These are phyloP conservation scores for Junonia oenone DNA, from an alignment of 2,888 invertebrate species.

Conservation along the genomic window DNA sequence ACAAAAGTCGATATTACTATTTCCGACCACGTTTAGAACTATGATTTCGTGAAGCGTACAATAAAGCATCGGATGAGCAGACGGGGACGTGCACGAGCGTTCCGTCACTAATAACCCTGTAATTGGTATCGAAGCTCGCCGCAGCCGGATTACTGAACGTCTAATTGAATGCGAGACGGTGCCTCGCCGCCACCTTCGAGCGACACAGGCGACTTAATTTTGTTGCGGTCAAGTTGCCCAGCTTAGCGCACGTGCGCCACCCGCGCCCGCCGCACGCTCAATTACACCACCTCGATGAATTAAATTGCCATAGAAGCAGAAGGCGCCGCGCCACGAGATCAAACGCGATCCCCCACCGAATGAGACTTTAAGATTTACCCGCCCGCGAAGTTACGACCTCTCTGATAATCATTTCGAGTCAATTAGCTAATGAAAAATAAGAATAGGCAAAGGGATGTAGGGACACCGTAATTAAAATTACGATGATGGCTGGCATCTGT, in stretches of 20 bases:
- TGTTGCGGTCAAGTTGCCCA: conserved; percentile 69
- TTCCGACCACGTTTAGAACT: conserved; percentile 9
- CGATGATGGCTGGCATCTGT: conserved; percentile 68
- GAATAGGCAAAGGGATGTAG: conserved; percentile 58
- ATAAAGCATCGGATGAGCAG: conserved; percentile 35
- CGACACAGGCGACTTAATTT: conserved; percentile 56
- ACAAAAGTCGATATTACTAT: conserved; percentile 3
- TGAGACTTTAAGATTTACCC: conserved; percentile 55
- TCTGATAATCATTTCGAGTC: conserved; percentile 72
- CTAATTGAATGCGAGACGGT: conserved; percentile 78
- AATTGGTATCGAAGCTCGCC: conserved; percentile 79
- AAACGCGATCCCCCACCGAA: conserved; percentile 53
- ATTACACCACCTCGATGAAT: conserved; percentile 66
- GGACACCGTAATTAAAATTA: conserved; percentile 68
- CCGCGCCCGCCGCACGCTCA: conserved; percentile 48
- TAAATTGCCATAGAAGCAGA: conserved; percentile 58
- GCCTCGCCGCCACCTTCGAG: conserved; percentile 45
- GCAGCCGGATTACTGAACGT: conserved; percentile 76
- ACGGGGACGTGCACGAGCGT: conserved; percentile 50
- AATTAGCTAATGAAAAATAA: conserved; percentile 79
- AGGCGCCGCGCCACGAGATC: conserved; percentile 53
- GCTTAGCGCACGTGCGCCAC: conserved; percentile 62
- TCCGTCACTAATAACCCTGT: conserved; percentile 75
- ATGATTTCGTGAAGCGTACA: conserved; percentile 27
- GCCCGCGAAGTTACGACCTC: conserved; percentile 59